Percentiles rank a stretch among this genome's conserved stretches.
Evolutionary conservation across 2,797 vertebrate species (phyloP).

Genomic region (Ciconia nigra): DNA sequence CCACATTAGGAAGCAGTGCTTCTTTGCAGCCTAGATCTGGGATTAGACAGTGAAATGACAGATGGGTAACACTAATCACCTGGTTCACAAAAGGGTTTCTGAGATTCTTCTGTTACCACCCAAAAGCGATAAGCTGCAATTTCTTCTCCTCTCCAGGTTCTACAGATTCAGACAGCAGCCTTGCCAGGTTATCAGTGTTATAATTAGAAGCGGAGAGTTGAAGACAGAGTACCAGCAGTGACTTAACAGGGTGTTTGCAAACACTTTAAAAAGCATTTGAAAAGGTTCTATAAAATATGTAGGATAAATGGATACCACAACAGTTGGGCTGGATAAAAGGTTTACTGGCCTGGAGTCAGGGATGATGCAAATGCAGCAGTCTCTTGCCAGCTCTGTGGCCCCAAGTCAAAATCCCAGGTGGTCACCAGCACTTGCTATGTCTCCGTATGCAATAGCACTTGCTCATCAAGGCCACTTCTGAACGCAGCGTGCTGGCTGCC

Average conservation of each 20-base stretch:
- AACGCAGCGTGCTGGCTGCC: not conserved
- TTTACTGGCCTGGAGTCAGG: not conserved
- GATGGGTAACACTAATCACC: not conserved
- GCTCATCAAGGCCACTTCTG: not conserved
- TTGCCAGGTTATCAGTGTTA: not conserved
- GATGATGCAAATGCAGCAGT: not conserved
- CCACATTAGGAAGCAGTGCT: fast-evolving
- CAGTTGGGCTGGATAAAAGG: not conserved
- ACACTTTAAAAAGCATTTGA: not conserved
- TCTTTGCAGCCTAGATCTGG: not conserved
- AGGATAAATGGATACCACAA: not conserved
- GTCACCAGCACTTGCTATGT: not conserved
- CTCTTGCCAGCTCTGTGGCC: not conserved
- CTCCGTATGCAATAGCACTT: not conserved
- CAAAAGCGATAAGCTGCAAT: not conserved
- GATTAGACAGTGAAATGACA: not conserved
- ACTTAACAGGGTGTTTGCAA: not conserved
- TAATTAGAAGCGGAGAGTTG: not conserved
- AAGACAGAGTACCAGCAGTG: not conserved
- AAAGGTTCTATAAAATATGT: not conserved
- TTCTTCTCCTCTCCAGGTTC: not conserved
- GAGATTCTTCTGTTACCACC: not conserved
- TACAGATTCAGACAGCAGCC: not conserved
- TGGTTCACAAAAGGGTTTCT: not conserved
- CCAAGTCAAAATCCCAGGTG: not conserved